These are phyloP conservation scores for Nerophis ophidion DNA, from an alignment of 2,113 vertebrate species.

Conservation along the genomic window DNA sequence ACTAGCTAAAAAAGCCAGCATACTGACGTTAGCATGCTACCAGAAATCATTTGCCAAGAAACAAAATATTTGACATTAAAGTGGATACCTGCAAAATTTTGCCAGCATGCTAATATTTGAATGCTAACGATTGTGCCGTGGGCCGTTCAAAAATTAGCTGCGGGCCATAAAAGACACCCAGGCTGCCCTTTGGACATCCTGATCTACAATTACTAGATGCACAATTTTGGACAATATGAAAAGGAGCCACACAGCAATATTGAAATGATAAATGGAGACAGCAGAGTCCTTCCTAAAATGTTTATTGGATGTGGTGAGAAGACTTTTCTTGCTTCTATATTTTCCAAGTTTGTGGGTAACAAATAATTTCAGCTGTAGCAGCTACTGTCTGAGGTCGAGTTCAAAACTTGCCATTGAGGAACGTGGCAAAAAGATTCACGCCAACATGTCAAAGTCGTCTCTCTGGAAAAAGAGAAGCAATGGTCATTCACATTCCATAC, in stretches of 20 bases:
- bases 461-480: slow-evolving; percentile 51
- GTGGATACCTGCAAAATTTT: no score
- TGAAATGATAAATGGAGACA: not conserved
- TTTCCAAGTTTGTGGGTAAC: not conserved
- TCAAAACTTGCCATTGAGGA: not conserved
- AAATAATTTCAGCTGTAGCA: not conserved
- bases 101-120: no score
- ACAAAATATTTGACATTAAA: no score
- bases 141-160: no score
- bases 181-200: no score
- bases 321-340: not conserved
- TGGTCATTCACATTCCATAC: no score
- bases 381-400: not conserved
- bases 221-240: not conserved
- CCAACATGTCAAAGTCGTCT: slow-evolving; percentile 73
- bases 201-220: not conserved
- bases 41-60: no score
- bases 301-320: not conserved
- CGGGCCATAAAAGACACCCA: no score
- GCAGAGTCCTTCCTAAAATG: not conserved
- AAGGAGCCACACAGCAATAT: not conserved
- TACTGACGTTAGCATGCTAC: no score
- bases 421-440: slow-evolving; percentile 27
- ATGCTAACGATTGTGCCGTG: no score
- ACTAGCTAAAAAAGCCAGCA: no score